Conservation (phyloP, 2,888 invertebrate genomes). For the Papilio gigon region DNA sequence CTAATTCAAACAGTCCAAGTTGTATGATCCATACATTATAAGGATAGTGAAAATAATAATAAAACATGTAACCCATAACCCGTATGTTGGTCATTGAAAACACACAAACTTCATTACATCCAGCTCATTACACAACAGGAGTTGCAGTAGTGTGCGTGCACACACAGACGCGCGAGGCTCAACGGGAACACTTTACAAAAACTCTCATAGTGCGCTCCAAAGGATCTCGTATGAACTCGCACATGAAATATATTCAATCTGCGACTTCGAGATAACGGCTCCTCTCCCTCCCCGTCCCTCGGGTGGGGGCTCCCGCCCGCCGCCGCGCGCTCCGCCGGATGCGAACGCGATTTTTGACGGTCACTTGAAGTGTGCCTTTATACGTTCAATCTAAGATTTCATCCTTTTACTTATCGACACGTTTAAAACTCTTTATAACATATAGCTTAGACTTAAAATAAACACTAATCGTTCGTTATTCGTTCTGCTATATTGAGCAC, state of each 20-base stretch:
- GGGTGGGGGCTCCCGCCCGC: slow-evolving; percentile 42
- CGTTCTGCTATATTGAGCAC: no score
- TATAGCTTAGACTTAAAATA: no score
- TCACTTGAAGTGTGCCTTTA: slow-evolving; percentile 59
- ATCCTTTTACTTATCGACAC: background rate
- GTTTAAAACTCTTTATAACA: no score
- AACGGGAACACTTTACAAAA: slow-evolving; percentile 41
- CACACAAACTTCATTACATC: background rate
- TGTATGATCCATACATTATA: no score
- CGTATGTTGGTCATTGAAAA: no score
- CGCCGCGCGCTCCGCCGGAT: slow-evolving; percentile 60
- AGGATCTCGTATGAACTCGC: slow-evolving; percentile 66
- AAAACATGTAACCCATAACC: no score
- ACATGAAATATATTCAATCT: slow-evolving; percentile 88
- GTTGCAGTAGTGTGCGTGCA: slow-evolving; percentile 1
- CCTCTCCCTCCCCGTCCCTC: slow-evolving; percentile 51
- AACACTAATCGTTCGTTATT: no score
- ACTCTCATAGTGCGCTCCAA: slow-evolving; percentile 42
- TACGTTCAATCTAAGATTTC: slow-evolving; percentile 41
- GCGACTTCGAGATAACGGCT: slow-evolving; percentile 83
- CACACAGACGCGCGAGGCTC: slow-evolving; percentile 3
- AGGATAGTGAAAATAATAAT: no score
- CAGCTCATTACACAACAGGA: background rate
- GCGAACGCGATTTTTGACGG: slow-evolving; percentile 64
- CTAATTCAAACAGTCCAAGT: no score